A percentile compares a stretch with the other conserved stretches of the same genome.
These are phyloP conservation scores for Anolis sagrei DNA, from an alignment of 2,113 vertebrate species.

Conservation along the genomic window DNA sequence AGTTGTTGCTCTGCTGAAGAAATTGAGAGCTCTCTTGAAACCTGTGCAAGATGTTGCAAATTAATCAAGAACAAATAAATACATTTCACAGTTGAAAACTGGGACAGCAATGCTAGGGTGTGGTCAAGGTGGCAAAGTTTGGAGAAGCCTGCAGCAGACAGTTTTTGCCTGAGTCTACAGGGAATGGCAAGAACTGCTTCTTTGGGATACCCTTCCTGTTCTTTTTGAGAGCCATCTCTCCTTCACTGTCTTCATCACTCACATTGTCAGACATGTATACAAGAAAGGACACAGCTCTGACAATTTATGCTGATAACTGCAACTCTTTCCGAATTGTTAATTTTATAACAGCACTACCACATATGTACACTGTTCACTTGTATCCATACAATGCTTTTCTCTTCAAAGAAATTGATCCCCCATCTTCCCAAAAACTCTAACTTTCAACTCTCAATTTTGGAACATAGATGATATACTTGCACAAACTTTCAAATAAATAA, in stretches of 20 bases:
- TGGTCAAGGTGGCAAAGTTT: too few relatives aligned
- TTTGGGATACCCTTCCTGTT: neutral
- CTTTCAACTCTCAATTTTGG: too few relatives aligned
- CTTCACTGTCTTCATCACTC: neutral
- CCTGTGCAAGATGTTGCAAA: neutral
- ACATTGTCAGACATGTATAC: neutral
- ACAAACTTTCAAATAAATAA: too few relatives aligned
- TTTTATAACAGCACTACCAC: neutral
- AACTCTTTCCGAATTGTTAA: neutral
- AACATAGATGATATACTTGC: too few relatives aligned
- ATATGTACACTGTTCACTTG: neutral
- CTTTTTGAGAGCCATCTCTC: neutral
- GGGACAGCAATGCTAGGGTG: too few relatives aligned
- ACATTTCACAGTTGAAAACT: too few relatives aligned
- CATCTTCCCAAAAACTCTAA: neutral
- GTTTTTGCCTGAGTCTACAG: too few relatives aligned
- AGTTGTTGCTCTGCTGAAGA: neutral
- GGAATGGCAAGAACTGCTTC: too few relatives aligned
- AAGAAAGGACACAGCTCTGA: neutral
- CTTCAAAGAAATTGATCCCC: neutral
- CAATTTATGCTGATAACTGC: neutral
- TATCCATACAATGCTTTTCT: neutral
- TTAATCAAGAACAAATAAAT: too few relatives aligned
- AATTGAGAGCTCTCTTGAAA: neutral
- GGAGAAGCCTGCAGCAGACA: too few relatives aligned